Base-by-base conservation (phyloP, 53 echinoderm and acorn worm genomes). In the Hippasteria phrygiana region DNA sequence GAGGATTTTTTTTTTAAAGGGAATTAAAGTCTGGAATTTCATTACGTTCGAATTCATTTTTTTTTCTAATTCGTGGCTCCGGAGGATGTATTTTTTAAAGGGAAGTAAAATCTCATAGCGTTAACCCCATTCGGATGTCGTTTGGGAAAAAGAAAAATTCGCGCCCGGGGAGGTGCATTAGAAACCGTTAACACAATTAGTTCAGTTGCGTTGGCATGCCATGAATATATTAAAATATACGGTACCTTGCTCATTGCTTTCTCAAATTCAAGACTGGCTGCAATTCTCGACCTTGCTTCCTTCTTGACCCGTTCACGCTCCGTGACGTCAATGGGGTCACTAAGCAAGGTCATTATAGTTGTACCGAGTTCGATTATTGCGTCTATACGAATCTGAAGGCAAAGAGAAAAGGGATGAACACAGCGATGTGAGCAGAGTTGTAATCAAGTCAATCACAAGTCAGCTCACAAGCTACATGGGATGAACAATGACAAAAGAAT, bases 231-330 rank as follows among this genome's bases (percentile, higher is more conserved):
- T 59, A 4, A 4, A 4, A 20, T 4, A 59, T 9, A 59, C 18
- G 59, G 18, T 17, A 75, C 75, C 75, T 50, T 75, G 48, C 75
- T 75, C 32, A 75, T 12, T 50, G 22, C 31, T 11, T 10, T 88
- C 78, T 97, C 95, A 93, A 97, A 93, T 37, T 91, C 92, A 1
- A 97, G 41, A 32, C 93, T 90, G 7, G 59, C 87, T n/a, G 80
- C 47, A 88, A 95, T 87, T 18, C 64, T 46, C 29, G 48, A 41
- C n/a, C 75, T n/a, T 18, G 88, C 93, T 6, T 51, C 67, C 8
- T 20, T 43, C 17, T 24, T 22, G 2, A 27, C 26, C 42, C 41
- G 17, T 1, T 26, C 59, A 26, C 4, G 45, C 33, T 72, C 55
- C 13, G 64, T 38, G 27, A 38, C 43, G 5, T 65, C 66, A 10